Evolutionary conservation across 2,113 vertebrate genomes (phyloP).

Genomic region (Ptyas mucosa): DNA sequence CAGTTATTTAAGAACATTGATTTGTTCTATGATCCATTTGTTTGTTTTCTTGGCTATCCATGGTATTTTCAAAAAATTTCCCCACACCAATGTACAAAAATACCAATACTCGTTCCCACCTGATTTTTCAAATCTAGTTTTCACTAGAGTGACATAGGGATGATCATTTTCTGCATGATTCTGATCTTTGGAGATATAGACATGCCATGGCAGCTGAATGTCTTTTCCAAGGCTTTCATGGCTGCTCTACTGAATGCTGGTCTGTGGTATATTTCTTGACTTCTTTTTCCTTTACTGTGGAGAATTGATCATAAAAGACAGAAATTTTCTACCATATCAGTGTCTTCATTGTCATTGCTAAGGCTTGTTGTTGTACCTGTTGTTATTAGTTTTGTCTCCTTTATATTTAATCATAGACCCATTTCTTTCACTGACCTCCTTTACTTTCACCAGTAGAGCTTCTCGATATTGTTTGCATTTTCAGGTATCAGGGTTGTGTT

Average conservation of each 20-base stretch:
- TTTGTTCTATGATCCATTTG: not conserved
- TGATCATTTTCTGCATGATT: not conserved
- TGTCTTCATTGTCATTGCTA: not conserved
- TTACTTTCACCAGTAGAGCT: not conserved
- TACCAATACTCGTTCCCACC: not conserved
- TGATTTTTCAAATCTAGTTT: not conserved
- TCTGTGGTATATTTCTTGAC: not conserved
- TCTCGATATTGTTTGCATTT: not conserved
- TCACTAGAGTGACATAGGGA: not conserved
- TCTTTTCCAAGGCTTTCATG: too few relatives aligned
- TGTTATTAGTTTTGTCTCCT: not conserved
- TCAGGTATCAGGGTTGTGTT: not conserved
- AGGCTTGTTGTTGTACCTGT: not conserved
- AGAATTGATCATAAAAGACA: not conserved
- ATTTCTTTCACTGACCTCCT: not conserved
- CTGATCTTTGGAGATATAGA: not conserved
- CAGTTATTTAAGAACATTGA: not conserved
- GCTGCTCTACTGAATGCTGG: not conserved
- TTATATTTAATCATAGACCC: not conserved
- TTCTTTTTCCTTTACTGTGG: not conserved
- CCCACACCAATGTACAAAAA: not conserved
- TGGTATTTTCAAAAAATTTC: not conserved
- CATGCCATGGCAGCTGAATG: not conserved
- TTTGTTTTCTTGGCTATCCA: not conserved
- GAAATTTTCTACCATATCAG: not conserved